These are phyloP conservation scores for Acanthis flammea DNA, from an alignment of 2,797 vertebrate genomes.

Conservation along the genomic window DNA sequence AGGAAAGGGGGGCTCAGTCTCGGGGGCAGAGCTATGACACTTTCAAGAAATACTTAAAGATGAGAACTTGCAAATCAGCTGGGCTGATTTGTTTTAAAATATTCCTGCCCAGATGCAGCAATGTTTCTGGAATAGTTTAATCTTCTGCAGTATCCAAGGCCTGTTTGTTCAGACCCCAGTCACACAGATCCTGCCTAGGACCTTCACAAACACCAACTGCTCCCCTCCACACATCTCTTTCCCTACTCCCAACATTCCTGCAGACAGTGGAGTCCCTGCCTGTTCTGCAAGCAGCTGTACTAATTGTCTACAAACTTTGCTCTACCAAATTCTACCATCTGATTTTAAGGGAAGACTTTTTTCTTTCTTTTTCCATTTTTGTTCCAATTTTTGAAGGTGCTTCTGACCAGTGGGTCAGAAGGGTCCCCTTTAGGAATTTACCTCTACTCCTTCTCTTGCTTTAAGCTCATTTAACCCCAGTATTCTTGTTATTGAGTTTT, in stretches of 20 bases:
- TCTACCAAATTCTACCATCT: not conserved
- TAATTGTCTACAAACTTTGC: not conserved
- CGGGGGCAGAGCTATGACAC: not conserved
- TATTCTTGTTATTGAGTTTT: not conserved
- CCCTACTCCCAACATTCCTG: not conserved
- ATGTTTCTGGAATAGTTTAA: not conserved
- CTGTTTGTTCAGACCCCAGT: not conserved
- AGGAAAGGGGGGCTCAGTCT: not conserved
- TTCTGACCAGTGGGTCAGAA: not conserved
- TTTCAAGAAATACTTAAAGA: not conserved
- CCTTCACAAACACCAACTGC: not conserved
- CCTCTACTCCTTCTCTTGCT: not conserved
- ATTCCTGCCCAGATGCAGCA: not conserved
- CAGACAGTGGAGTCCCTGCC: not conserved
- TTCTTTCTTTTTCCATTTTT: not conserved
- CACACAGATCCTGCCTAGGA: not conserved
- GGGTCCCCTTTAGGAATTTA: not conserved
- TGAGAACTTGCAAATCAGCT: not conserved
- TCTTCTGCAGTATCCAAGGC: not conserved
- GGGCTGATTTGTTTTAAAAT: not conserved
- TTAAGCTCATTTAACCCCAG: not conserved
- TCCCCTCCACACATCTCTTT: rapidly evolving
- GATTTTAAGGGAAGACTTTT: not conserved
- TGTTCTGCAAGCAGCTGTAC: not conserved
- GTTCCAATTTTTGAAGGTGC: not conserved